Percentiles rank a stretch among this genome's conserved stretches.
phyloP scores from a whole-genome alignment of 2,888 invertebrate genomes.

The Morinoia aosen region DNA sequence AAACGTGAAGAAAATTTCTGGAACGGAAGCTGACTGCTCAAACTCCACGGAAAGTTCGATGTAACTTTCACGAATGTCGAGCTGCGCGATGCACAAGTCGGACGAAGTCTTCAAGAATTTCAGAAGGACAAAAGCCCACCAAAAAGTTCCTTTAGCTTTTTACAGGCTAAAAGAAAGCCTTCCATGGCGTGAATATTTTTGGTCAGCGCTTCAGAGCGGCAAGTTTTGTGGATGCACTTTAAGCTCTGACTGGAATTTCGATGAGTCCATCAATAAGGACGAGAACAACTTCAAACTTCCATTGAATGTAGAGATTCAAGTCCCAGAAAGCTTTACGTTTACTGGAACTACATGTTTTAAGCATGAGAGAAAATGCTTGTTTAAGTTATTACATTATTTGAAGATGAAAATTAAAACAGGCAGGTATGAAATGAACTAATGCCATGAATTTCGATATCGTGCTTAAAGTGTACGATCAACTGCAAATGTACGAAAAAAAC shows the following conservation, averaged over 20 bases:
- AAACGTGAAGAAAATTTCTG: slow-evolving; percentile 44
- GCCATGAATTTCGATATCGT: too few relatives aligned
- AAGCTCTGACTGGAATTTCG: slow-evolving; percentile 27
- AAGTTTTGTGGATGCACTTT: slow-evolving; percentile 40
- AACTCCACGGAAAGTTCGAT: slow-evolving; percentile 47
- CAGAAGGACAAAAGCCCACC: slow-evolving; percentile 46
- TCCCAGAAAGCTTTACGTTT: neutral
- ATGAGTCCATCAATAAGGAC: neutral
- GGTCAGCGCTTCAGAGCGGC: slow-evolving; percentile 12
- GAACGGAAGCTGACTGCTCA: slow-evolving; percentile 52
- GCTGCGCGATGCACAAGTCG: slow-evolving; percentile 25
- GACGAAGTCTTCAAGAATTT: slow-evolving; percentile 40
- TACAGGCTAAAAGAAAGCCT: slow-evolving; percentile 38
- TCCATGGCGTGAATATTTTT: slow-evolving; percentile 38
- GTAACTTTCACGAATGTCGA: slow-evolving; percentile 46
- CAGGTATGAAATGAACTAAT: too few relatives aligned
- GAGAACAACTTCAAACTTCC: slow-evolving; percentile 6
- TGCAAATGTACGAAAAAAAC: too few relatives aligned
- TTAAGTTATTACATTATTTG: neutral
- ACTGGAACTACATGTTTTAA: neutral
- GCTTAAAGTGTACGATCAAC: too few relatives aligned
- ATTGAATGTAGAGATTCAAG: neutral
- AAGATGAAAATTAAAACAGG: neutral
- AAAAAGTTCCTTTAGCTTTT: slow-evolving; percentile 39
- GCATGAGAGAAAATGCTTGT: neutral